These are phyloP conservation scores for Tautogolabrus adspersus DNA, from an alignment of 2,113 vertebrate species.

Conservation along the genomic window DNA sequence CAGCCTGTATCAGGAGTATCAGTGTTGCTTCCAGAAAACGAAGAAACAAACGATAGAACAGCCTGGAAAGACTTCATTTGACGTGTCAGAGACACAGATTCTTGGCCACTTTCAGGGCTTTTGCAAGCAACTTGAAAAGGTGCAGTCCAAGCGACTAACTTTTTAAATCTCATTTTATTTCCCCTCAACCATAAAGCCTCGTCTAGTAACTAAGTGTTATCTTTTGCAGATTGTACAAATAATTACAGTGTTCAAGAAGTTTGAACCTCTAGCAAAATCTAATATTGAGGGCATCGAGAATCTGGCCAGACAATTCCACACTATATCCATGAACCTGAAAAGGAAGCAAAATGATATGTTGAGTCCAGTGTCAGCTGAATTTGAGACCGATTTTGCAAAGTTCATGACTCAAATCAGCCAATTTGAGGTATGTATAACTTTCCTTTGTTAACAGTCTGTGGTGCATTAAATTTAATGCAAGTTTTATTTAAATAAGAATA, in stretches of 20 bases:
- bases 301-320: slow-evolving; percentile 86
- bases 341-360: slow-evolving; percentile 86
- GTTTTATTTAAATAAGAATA: too few relatives aligned
- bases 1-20: slow-evolving; percentile 86
- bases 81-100: slow-evolving; percentile 87
- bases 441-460: not conserved
- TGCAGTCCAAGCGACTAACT: slow-evolving; percentile 27
- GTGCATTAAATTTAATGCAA: too few relatives aligned
- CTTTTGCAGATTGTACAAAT: slow-evolving; percentile 87
- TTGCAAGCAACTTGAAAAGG: slow-evolving; percentile 88
- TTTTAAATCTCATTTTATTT: not conserved
- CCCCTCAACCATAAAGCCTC: not conserved
- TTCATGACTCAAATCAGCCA: slow-evolving; percentile 83
- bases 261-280: slow-evolving; percentile 80
- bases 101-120: slow-evolving; percentile 88
- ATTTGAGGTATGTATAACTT: slow-evolving; percentile 82
- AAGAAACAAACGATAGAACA: slow-evolving; percentile 78
- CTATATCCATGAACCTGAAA: slow-evolving; percentile 82
- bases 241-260: slow-evolving; percentile 83
- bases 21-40: slow-evolving; percentile 84
- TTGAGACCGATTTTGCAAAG: slow-evolving; percentile 84
- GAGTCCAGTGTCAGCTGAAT: slow-evolving; percentile 84
- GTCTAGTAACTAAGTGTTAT: slow-evolving; percentile 28
- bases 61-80: slow-evolving; percentile 80
- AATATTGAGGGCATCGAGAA: slow-evolving; percentile 87